Base-by-base conservation (phyloP, 2,113 vertebrate species). In the Hiodon tergisus region DNA sequence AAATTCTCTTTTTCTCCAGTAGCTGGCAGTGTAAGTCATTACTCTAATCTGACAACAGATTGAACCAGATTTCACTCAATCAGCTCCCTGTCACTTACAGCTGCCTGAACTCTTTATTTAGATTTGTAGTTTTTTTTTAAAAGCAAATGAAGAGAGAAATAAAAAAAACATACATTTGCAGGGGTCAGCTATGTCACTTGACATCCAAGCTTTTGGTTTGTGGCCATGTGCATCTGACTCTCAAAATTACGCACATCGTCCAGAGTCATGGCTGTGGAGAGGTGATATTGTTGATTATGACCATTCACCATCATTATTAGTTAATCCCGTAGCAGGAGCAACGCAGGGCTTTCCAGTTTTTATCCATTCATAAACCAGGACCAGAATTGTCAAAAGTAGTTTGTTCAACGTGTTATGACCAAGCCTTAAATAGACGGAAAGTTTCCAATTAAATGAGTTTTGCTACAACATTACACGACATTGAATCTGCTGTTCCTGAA, bases 211-310 rank as follows among this genome's bases (percentile, higher is more conserved):
- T 89, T 90, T 86, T 83, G 82, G 74, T 87, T 88, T 80, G 87
- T 89, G 82, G 84, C 88, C 78, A 84, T 82, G 79, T 87, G 85
- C 88, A 90, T 89, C 81, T 87, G 87, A 79, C 75, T 84, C 85
- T 85, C 85, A 80, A 86, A 89, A 79, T 75, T 83, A 66, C 85
- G 83, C 7, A 87, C 87, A 47, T 89, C 86, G 75, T 88, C 86
- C 83, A 88, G 83, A 78, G 86, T 84, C 87, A 88, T 86, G 78
- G 86, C 89, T 90, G 82, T 79, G 86, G 87, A 71, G 77, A 76
- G 52, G 13, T 47, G 6, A 71, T 62, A 55, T 31, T 31, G 31
- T 31, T 31, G 31, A 31, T 31, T 31, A 31, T 31, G 31, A 31
- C 31, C 31, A 31, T 31, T 31, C 31, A 31, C 31, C 31, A 31